Evolutionary conservation across 2,888 invertebrate species (phyloP), one percentile per base, ranked within the genome.

Genomic region (Acanthosepion pharaonis): DNA sequence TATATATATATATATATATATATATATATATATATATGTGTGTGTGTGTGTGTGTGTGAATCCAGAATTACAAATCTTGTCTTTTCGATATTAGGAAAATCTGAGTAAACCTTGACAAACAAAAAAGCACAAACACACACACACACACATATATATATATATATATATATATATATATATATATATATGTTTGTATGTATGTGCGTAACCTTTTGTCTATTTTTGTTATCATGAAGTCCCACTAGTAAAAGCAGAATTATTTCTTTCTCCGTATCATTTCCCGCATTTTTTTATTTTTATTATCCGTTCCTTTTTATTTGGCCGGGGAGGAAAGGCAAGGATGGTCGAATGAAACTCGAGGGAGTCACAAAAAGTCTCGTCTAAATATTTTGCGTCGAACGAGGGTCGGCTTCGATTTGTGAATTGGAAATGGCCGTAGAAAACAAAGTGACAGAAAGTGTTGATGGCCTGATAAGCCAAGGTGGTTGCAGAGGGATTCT

Each of bases 351-450:
- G 33, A 78, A 78, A 78, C 78, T 78, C 78, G 23, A 11, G 78
- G 78, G 78, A 78, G n/a, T n/a, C n/a, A 78, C 78, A 78, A 78
- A 78, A 78, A 78, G 78, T n/a, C n/a, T 78, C n/a, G n/a, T 78
- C 78, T 78, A 78, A 78, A 78, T 78, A 78, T 78, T 78, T 78
- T 78, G 78, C n/a, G 78, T 78, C 78, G 78, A 78, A 78, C 18
- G 78, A 11, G 78, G 78, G 33, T 78, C 78, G 78, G 9, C n/a
- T n/a, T 78, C 78, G 78, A 78, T 78, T 78, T 78, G 78, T 78
- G 78, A 78, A 78, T 78, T 78, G 78, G n/a, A 78, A 78, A 78
- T 78, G 78, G 78, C 78, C 78, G 78, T 78, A 78, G 78, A n/a
- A 78, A 78, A 78, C 15, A 78, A 78, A 78, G 78, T 78, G 78